A percentile compares a stretch with the other conserved stretches of the same genome.
These are phyloP conservation scores for Mesaphorura yosii DNA, from an alignment of 1,140 invertebrate genomes.

Conservation along the genomic window DNA sequence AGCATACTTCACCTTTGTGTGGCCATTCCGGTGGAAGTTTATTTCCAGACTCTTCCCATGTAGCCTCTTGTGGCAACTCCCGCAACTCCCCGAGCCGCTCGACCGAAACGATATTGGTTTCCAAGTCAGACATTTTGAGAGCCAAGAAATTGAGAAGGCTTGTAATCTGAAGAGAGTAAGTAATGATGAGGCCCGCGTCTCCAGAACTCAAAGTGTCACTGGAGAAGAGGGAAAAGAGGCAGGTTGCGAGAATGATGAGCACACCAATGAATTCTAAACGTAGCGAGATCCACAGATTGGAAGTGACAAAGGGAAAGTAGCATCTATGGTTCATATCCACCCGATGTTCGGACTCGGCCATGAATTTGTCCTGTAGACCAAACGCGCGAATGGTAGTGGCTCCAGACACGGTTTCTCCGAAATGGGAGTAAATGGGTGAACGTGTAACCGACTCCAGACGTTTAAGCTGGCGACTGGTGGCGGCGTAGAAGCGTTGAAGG, in stretches of 20 bases:
- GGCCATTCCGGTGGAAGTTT: constrained; percentile 38
- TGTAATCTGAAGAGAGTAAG: constrained; percentile 41
- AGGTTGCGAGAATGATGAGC: constrained; percentile 36
- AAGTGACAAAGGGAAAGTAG: constrained; percentile 37
- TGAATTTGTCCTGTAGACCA: constrained; percentile 29
- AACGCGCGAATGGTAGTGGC: constrained; percentile 33
- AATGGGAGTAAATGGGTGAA: constrained; percentile 54
- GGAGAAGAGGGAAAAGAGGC: constrained; percentile 38
- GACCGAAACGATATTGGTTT: constrained; percentile 12
- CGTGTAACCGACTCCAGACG: constrained; percentile 48
- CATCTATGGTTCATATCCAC: constrained; percentile 37
- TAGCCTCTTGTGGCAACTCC: constrained; percentile 33
- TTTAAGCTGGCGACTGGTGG: constrained; percentile 49
- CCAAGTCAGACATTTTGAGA: constrained; percentile 2
- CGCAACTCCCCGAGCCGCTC: constrained; percentile 34
- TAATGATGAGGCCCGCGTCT: constrained; percentile 41
- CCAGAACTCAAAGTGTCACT: constrained; percentile 36
- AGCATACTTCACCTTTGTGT: constrained; percentile 38
- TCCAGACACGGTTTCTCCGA: constrained; percentile 46
- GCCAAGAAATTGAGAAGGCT: constrained; percentile 7
- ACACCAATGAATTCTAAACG: constrained; percentile 39
- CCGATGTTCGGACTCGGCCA: constrained; percentile 33
- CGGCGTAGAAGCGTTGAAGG: constrained; percentile 48
- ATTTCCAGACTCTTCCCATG: neutral
- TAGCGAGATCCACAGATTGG: constrained; percentile 44